Conservation (phyloP, 2,113 vertebrate species). For the Pterophyllum scalare region DNA sequence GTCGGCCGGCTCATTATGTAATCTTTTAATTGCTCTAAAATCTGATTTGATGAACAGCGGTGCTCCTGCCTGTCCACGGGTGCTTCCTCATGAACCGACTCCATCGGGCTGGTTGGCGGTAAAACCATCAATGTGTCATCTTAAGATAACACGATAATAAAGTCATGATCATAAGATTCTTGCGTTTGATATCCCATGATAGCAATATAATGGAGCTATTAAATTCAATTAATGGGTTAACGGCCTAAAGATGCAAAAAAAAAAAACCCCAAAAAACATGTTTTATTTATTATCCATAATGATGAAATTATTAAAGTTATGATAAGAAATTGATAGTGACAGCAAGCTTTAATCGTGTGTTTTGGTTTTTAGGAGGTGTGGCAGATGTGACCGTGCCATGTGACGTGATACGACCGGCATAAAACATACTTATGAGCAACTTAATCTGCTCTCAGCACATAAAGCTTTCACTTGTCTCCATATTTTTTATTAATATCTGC, state of each 20-base stretch:
- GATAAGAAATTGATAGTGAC: conserved; percentile 5
- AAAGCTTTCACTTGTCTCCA: background rate
- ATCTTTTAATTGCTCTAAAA: conserved; percentile 25
- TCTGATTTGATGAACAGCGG: conserved; percentile 8
- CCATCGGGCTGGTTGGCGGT: background rate
- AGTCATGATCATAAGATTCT: conserved; percentile 10
- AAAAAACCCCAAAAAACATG: background rate
- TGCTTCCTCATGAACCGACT: background rate
- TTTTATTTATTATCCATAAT: background rate
- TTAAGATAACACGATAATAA: conserved; percentile 30
- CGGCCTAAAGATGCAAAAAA: conserved; percentile 1
- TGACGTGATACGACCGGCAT: background rate
- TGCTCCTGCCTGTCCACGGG: background rate
- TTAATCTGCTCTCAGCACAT: background rate
- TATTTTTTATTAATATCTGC: background rate
- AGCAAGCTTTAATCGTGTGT: background rate
- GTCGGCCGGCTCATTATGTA: background rate
- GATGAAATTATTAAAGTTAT: conserved; percentile 11
- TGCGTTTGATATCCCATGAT: conserved; percentile 11
- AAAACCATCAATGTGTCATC: conserved; percentile 8
- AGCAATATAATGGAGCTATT: conserved; percentile 5
- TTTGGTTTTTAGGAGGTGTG: background rate
- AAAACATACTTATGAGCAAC: conserved; percentile 15
- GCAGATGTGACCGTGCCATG: background rate
- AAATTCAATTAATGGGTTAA: background rate